A percentile compares a stretch with the other conserved stretches of the same genome.
These are phyloP conservation scores for Cygnus buccinator DNA, from an alignment of 2,113 vertebrate species.

Conservation along the genomic window DNA sequence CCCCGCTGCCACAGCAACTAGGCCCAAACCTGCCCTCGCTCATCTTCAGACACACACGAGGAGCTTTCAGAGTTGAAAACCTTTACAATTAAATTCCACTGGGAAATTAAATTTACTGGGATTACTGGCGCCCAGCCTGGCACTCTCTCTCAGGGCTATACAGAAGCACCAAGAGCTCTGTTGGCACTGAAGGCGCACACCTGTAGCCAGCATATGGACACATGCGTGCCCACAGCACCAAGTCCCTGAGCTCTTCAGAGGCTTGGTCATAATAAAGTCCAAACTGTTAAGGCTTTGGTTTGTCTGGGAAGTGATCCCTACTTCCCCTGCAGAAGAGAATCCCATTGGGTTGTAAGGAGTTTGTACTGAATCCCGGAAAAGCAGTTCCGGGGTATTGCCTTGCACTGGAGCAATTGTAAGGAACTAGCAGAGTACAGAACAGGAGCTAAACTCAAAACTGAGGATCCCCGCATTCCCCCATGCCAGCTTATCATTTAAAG, in stretches of 20 bases:
- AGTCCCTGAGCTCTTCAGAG: neutral
- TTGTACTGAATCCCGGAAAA: neutral
- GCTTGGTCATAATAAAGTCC: neutral
- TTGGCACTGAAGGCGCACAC: neutral
- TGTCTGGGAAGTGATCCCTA: neutral
- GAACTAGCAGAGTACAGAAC: neutral
- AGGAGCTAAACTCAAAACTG: neutral
- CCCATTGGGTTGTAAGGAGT: neutral
- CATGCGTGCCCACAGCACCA: rapidly evolving
- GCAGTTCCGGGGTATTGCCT: neutral
- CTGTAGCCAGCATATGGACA: neutral
- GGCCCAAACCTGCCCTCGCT: neutral
- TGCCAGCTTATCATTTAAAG: neutral
- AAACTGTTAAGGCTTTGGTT: neutral
- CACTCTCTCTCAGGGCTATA: neutral
- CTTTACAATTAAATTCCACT: neutral
- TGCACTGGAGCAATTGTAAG: neutral
- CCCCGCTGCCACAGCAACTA: rapidly evolving
- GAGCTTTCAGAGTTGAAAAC: neutral
- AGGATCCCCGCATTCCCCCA: neutral
- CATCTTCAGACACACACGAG: neutral
- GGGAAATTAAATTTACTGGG: no score
- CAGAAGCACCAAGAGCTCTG: neutral
- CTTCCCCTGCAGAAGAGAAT: neutral
- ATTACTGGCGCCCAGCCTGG: neutral